Base-by-base conservation (phyloP, 2,797 vertebrate species). In the Peromyscus eremicus region DNA sequence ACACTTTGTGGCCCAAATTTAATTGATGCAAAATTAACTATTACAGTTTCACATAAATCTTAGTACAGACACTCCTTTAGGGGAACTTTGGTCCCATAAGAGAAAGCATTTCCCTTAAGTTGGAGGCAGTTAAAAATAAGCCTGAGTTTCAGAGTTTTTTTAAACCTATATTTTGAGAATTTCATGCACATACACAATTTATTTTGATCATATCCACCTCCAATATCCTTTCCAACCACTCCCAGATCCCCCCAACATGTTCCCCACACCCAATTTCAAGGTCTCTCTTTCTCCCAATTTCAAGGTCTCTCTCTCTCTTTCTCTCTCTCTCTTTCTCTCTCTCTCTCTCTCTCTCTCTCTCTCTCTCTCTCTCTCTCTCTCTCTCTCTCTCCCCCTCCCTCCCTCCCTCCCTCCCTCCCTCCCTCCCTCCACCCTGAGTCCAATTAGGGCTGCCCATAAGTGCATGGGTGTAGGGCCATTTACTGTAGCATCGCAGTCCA, bases 21-120 rank as follows among this genome's bases (percentile, higher is more conserved):
- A 75, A 32, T 60, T 93, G 94, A 86, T 57, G 88, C 40, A 89
- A 89, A 96, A 83, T 79, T 82, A 95, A 88, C n/a, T 40, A 87
- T 87, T 37, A 79, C 32, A 95, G 10, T 40, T 29, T 34, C 32
- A 92, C 55, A 21, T 60, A 10, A 32, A 95, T 37, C 17, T 4
- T 21, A 84, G 57, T 91, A 95, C 34, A 87, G 37, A 57, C 29
- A 85, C 75, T 96, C 89, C 29, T 88, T 95, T 77, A 89, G 77
- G 55, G 71, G 95, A 97, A 92, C 46, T 91, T 97, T 92, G 10
- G 52, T 93, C 34, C 34, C 43, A 75, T 76, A 70, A 93, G 10
- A 93, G 70, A 93, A 94, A 85, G 25, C 1, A 29, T 92, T 95
- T 89, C 14, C 79, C 60, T 94, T 91, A 77, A 66, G 37, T 77